These are phyloP conservation scores for Zeuzera pyrina DNA, from an alignment of 2,888 invertebrate genomes.

Conservation along the genomic window DNA sequence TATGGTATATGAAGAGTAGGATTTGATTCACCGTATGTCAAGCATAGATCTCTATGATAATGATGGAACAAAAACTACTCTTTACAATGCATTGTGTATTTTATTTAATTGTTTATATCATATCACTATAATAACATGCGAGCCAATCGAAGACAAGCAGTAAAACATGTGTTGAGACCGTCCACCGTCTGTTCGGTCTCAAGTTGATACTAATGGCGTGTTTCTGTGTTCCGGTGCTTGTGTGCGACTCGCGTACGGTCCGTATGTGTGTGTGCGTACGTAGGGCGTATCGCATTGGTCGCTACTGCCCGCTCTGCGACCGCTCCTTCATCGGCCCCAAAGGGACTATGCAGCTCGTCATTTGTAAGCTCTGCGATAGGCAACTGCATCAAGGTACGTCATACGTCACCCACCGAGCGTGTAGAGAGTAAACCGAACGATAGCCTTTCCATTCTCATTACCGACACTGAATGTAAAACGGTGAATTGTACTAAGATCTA, in stretches of 20 bases:
- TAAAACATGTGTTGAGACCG: constrained; percentile 30
- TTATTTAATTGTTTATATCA: too few species aligned
- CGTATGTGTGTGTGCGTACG: constrained; percentile 61
- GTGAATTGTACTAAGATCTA: too few species aligned
- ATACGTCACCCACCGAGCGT: constrained; percentile 28
- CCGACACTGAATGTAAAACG: too few species aligned
- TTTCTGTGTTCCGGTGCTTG: constrained; percentile 71
- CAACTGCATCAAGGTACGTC: constrained; percentile 73
- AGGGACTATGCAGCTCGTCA: constrained; percentile 77
- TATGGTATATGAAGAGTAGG: too few species aligned
- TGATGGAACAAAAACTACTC: too few species aligned
- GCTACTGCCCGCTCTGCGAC: constrained; percentile 81
- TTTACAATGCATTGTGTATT: too few species aligned
- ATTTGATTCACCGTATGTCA: too few species aligned
- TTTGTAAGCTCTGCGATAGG: constrained; percentile 73
- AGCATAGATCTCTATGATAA: too few species aligned
- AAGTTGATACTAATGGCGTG: constrained; percentile 65
- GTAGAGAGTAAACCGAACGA: constrained; percentile 28
- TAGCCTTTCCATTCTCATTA: too few species aligned
- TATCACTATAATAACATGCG: constrained; percentile 1
- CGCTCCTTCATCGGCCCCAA: constrained; percentile 79
- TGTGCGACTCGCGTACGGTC: constrained; percentile 58
- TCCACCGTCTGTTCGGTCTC: constrained; percentile 16
- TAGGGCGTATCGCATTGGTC: constrained; percentile 81
- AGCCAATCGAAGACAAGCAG: constrained; percentile 38